phyloP scores from a whole-genome alignment of 2,888 invertebrate genomes.

The Xanthostigma xanthostigma region DNA sequence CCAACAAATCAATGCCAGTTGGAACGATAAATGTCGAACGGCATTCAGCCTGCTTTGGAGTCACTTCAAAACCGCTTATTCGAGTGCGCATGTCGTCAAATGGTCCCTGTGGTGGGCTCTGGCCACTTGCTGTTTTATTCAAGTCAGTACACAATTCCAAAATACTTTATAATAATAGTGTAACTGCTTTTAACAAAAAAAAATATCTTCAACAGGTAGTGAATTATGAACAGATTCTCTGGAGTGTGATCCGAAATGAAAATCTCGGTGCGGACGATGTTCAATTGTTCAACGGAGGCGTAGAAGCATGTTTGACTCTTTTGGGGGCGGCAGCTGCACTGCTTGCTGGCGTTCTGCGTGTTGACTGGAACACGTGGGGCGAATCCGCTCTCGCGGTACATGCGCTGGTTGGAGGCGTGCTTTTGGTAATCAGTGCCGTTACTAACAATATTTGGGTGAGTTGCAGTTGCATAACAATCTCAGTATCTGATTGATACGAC shows the following conservation, averaged over 20 bases:
- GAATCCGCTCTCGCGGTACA: slow-evolving; percentile 32
- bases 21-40: neutral
- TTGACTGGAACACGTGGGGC: slow-evolving; percentile 29
- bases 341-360: slow-evolving; percentile 33
- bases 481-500: neutral
- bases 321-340: slow-evolving; percentile 47
- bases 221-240: neutral
- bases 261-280: slow-evolving; percentile 35
- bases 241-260: slow-evolving; percentile 13
- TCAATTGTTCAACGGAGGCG: slow-evolving; percentile 55
- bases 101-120: slow-evolving; percentile 72
- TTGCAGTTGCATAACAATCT: neutral
- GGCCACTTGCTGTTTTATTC: slow-evolving; percentile 55
- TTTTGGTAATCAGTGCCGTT: slow-evolving; percentile 27
- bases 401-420: slow-evolving; percentile 37
- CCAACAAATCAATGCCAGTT: slow-evolving; percentile 17
- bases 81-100: slow-evolving; percentile 41
- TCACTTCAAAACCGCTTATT: slow-evolving; percentile 42
- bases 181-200: too few relatives aligned
- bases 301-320: slow-evolving; percentile 61
- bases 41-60: slow-evolving; percentile 37
- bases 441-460: slow-evolving; percentile 3
- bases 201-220: neutral
- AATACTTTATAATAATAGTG: too few relatives aligned
- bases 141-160: slow-evolving; percentile 27